Evolutionary conservation across 92 coral and sea anemone species (phyloP).

Genomic region (Epizoanthus illoricatus): DNA sequence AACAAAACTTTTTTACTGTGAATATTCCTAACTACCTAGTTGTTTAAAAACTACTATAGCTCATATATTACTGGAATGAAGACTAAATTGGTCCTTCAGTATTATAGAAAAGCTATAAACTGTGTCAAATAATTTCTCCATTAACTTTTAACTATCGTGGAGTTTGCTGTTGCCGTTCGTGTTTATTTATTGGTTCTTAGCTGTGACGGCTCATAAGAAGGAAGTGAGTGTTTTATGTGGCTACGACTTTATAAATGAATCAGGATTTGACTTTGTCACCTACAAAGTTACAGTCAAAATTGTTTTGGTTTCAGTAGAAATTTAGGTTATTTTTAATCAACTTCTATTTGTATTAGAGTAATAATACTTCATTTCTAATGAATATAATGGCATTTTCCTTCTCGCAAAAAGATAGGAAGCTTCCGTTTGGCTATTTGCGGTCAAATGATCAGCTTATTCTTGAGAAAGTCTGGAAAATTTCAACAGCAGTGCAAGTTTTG

Average conservation of each 20-base stretch:
- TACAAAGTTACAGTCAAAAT: constrained; percentile 1
- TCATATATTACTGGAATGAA: neutral
- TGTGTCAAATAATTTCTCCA: neutral
- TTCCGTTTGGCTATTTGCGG: constrained; percentile 4
- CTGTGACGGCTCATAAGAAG: neutral
- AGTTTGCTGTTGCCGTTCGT: neutral
- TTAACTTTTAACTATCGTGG: neutral
- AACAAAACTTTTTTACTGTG: neutral
- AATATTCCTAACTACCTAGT: neutral
- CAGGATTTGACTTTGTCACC: constrained; percentile 10
- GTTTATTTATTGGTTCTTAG: neutral
- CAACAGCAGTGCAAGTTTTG: constrained; percentile 10
- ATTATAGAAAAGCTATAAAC: neutral
- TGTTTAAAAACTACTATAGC: no score
- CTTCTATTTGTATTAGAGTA: neutral
- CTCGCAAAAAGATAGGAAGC: constrained; percentile 9
- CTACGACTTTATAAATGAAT: neutral
- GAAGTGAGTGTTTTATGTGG: neutral
- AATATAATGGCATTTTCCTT: neutral
- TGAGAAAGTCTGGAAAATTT: constrained; percentile 18
- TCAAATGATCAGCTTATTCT: constrained; percentile 20
- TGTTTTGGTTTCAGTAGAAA: neutral
- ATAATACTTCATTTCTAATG: neutral
- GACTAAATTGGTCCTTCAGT: neutral
- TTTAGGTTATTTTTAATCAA: constrained; percentile 5